Evolutionary conservation across 2,888 invertebrate genomes (phyloP), one percentile per base, ranked within the genome.

Genomic region (Neelides folsomi): DNA sequence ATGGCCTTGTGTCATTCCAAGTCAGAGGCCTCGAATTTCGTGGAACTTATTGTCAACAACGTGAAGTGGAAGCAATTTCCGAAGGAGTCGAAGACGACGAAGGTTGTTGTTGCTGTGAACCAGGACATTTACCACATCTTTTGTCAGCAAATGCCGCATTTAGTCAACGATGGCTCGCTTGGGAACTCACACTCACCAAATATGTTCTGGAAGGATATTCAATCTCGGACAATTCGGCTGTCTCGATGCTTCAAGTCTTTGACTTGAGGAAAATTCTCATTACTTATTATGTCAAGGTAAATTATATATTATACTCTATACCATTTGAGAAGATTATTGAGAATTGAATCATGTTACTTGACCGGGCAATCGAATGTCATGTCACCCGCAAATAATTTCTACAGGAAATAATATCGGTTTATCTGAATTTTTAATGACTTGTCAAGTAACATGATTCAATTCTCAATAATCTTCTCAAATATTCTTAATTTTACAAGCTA

Each of bases 201-300:
- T 98, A 97, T 71, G 88, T 98, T 50, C 79, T 99, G 27, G 97
- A 98, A 72, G 98, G 97, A 0, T 98, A 99, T 74, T 92, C 90
- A 64, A 97, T 99, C 67, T 87, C 90, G 1, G 97, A 98, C 73
- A 98, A 97, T 75, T 86, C 87, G 66, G 97, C 95, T 40, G 86
- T 86, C 34, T 90, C 94, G 60, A 93, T 97, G 81, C 77, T 98
- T 59, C 95, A 97, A 74, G 90, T 94, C 10, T 97, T 92, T 71
- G 97, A 98, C 73, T 88, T 97, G 68, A 75, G 98, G 45, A 94
- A 94, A 74, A 87, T 95, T 60, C 79, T 98, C 64, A 89, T 98
- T 65, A 92, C 93, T 0, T 94, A 95, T 70, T 98, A 95, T 68
- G 90, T 98, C 41, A 95, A 97, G 80, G 88, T 88, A 68, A 61